Base-by-base conservation (phyloP, 2,888 invertebrate genomes). In the Callosobruchus maculatus region DNA sequence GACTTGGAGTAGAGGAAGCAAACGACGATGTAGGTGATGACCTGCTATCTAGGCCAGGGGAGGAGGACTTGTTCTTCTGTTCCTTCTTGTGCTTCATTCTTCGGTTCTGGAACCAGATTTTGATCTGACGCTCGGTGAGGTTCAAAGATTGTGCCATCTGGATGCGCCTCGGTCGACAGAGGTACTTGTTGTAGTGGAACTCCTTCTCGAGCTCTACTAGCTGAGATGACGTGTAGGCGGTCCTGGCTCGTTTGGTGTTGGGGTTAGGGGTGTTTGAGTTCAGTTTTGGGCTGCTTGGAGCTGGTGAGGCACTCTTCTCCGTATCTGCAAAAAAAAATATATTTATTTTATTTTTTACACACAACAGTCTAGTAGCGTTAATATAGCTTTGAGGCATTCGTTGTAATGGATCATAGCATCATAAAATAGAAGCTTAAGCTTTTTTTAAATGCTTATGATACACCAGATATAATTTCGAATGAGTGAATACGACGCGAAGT, bases 61-160 rank as follows among this genome's bases (percentile, higher is more conserved):
- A 26, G 26, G 26, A 71, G 20, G 74, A 67, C 66, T 79, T 77
- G 77, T 82, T 78, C 80, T 85, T 77, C 76, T 83, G 87, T 76
- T 92, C 92, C 80, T 93, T 93, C 83, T 93, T 93, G 83, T 88
- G 89, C 79, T 94, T 93, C 95, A 95, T 95, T 4, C 95, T 88
- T 21, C 95, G 88, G 82, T 95, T 95, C 84, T 96, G 95, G 84
- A 95, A 96, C 95, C 95, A 95, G 78, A 95, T 95, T 85, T 96
- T 95, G 74, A 96, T 94, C 85, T 96, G 95, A 26, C 94, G 88
- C 82, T 96, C 95, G 0, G 92, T 91, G 9, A 96, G 88, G 78
- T 90, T 90, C 5, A 95, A 88, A 68, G 90, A 87, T 49, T 91
- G 89, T 0, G 95, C 94, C 83, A 96, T 89, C 83, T 94, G 92